Conservation (phyloP, 2,797 vertebrate genomes). For the Chlorospingus flavigularis region DNA sequence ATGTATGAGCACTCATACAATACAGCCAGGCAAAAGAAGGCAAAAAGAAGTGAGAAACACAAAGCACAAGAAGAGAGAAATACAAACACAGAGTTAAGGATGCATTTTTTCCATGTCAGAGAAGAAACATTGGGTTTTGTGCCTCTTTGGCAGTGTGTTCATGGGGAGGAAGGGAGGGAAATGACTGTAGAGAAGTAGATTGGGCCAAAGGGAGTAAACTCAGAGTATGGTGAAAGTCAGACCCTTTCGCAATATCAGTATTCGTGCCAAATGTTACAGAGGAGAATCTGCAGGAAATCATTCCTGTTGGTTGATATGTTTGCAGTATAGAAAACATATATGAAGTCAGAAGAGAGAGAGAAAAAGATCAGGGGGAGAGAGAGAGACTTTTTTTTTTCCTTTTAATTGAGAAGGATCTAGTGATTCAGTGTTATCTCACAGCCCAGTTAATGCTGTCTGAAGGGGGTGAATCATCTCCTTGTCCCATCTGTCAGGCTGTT, state of each 20-base stretch:
- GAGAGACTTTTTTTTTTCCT: background rate
- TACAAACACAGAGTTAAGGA: background rate
- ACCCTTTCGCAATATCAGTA: background rate
- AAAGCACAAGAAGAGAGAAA: background rate
- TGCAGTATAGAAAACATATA: background rate
- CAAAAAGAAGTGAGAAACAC: background rate
- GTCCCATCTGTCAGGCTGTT: background rate
- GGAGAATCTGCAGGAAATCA: background rate
- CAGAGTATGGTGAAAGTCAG: background rate
- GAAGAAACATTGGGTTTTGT: background rate
- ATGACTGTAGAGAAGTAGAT: background rate
- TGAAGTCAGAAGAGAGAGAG: background rate
- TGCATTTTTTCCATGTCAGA: background rate
- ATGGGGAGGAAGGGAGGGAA: background rate
- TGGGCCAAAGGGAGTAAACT: background rate
- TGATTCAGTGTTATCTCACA: slow-evolving; percentile 6
- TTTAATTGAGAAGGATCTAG: background rate
- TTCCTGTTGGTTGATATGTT: background rate
- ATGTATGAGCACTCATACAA: background rate
- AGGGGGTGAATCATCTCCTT: slow-evolving; percentile 30
- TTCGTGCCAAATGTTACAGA: background rate
- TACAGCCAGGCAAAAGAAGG: background rate
- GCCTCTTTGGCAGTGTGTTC: background rate
- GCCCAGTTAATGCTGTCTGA: background rate
- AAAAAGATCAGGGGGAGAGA: background rate